phyloP scores from a whole-genome alignment of 2,797 vertebrate genomes.

The Mormyrus hasselquistii region DNA sequence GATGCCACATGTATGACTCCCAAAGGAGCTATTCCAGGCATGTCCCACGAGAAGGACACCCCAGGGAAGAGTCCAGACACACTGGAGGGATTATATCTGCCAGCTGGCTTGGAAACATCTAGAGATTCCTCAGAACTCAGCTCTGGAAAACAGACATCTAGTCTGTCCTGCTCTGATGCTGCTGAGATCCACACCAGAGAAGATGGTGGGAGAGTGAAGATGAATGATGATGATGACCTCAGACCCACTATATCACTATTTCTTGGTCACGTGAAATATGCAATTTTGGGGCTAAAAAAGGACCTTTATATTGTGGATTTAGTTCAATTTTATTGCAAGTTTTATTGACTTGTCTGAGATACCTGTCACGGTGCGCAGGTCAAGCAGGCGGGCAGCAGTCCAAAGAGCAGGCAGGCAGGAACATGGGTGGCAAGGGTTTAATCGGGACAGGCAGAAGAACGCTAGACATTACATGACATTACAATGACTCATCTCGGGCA shows the following conservation, averaged over 20 bases:
- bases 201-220: background rate
- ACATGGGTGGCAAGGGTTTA: too few relatives aligned
- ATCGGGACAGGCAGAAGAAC: too few relatives aligned
- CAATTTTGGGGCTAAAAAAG: constrained; percentile 8
- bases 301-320: background rate
- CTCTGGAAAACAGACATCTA: background rate
- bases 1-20: background rate
- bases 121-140: background rate
- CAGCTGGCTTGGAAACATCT: background rate
- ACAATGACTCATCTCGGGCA: too few relatives aligned
- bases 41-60: background rate
- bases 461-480: too few relatives aligned
- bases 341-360: background rate
- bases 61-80: background rate
- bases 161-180: background rate
- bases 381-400: too few relatives aligned
- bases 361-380: background rate
- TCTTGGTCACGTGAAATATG: background rate
- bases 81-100: background rate
- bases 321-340: background rate
- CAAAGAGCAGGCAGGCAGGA: too few relatives aligned
- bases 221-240: background rate
- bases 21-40: background rate
- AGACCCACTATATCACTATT: background rate
- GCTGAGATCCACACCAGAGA: background rate